Base-by-base conservation (phyloP, 2,888 invertebrate genomes). In the Minunthozetes semirufus region DNA sequence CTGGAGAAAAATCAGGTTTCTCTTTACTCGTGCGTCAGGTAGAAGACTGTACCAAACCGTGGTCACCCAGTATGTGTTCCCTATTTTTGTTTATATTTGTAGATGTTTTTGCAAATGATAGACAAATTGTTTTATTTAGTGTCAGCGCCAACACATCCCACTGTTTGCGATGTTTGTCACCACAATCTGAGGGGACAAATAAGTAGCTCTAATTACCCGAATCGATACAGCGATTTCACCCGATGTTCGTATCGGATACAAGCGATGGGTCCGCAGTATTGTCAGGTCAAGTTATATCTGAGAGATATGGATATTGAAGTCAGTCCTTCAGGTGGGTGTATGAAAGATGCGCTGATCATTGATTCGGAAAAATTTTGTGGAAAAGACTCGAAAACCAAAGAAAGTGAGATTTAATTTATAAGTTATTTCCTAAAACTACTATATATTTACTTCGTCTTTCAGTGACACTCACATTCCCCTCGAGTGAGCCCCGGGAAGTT, bases 201-300 rank as follows among this genome's bases (percentile, higher is more conserved):
- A 50, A 78, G 76, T 25, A 79, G 79, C 66, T 75, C 78, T 11
- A 78, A 79, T 68, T 80, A 80, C 63, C 80, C 80, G 0, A 72
- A 74, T 0, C 61, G 75, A 25, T 80, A 80, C 66, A 77, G 72
- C 11, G 77, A 78, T 71, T 75, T 78, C 38, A 76, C 76, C 33
- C 72, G 76, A 3, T 80, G 80, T 77, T 77, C 77, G 1, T 78
- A 79, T 72, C 72, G 78, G 15, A 79, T 79, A 3, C 63, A 74
- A 33, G 70, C 78, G 25, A 76, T 75, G n/a, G 72, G 61, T 27
- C 48, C 61, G 6, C 46, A 74, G 17, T 77, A 77, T 70, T 79
- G 79, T 72, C 74, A 75, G 11, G 72, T 79, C 3, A 76, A 76
- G 61, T 25, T 79, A 6, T 77, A 74, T n/a, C 75, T 78, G 46